Evolutionary conservation across 2,888 invertebrate species (phyloP).

Genomic region (Agonopterix arenella): DNA sequence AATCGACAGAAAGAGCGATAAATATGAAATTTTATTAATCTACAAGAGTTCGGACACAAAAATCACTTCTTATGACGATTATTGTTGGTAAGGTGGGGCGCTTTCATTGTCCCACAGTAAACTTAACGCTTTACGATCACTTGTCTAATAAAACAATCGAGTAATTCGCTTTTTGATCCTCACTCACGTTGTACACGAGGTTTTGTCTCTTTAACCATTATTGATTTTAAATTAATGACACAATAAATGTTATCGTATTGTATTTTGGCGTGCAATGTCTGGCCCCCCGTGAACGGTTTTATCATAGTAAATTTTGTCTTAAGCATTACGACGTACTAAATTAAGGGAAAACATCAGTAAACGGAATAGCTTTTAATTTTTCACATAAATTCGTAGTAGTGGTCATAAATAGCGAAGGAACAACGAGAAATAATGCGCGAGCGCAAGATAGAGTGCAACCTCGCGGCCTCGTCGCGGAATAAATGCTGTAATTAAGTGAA

Average conservation of each 20-base stretch:
- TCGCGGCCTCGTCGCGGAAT: constrained; percentile 53
- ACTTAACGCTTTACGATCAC: constrained; percentile 45
- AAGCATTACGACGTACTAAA: constrained; percentile 12
- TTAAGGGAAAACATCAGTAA: constrained; percentile 38
- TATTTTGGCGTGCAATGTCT: not conserved
- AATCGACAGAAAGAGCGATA: constrained; percentile 29
- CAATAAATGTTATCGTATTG: constrained; percentile 6
- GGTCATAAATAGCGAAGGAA: constrained; percentile 32
- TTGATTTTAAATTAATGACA: constrained; percentile 19
- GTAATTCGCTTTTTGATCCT: constrained; percentile 37
- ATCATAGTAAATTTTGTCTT: not conserved
- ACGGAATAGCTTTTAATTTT: constrained; percentile 57
- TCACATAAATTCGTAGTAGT: constrained; percentile 52
- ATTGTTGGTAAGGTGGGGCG: constrained; percentile 25
- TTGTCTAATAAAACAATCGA: constrained; percentile 65
- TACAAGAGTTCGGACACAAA: constrained; percentile 44
- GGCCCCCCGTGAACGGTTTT: not conserved
- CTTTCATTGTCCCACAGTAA: constrained; percentile 31
- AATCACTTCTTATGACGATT: constrained; percentile 48
- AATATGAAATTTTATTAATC: constrained; percentile 42
- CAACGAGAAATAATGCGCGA: constrained; percentile 41
- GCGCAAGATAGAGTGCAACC: constrained; percentile 46
- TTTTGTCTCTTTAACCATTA: constrained; percentile 24
- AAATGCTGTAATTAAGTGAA: constrained; percentile 73
- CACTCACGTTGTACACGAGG: constrained; percentile 23